A percentile compares a stretch with the other conserved stretches of the same genome.
Evolutionary conservation across 2,113 vertebrate species (phyloP).

Genomic region (Campylomormyrus numenius): DNA sequence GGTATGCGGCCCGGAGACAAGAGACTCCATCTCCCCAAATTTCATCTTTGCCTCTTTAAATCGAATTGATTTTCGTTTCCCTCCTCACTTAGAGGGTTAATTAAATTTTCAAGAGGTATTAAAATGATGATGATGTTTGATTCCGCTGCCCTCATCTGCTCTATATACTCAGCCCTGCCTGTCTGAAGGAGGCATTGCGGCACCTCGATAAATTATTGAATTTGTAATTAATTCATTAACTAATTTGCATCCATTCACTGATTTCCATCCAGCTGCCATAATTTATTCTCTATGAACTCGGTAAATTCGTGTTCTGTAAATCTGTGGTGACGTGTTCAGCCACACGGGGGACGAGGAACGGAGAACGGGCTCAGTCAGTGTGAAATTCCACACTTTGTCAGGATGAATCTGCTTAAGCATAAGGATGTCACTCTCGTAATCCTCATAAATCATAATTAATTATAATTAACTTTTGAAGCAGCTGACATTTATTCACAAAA

Average conservation of each 20-base stretch:
- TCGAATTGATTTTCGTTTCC: conserved; percentile 21
- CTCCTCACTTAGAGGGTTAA: conserved; percentile 27
- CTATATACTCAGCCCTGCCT: not conserved
- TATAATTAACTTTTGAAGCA: not conserved
- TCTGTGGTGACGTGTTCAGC: not conserved
- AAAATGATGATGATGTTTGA: conserved; percentile 19
- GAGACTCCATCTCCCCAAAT: conserved; percentile 21
- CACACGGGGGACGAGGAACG: not conserved
- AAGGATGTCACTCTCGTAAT: not conserved
- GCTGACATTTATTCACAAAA: not conserved
- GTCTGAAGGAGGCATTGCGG: not conserved
- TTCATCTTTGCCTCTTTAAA: conserved; percentile 27
- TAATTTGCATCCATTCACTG: not conserved
- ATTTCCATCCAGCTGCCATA: not conserved
- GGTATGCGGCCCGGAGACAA: not conserved
- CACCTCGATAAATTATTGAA: not conserved
- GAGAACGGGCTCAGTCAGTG: not conserved
- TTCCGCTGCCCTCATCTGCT: not conserved
- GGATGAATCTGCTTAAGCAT: not conserved
- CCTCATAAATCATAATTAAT: not conserved
- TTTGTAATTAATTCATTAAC: conserved; percentile 2
- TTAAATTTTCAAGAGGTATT: conserved; percentile 25
- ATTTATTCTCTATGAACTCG: not conserved
- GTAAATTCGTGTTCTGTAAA: not conserved
- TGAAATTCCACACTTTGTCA: not conserved